These are phyloP conservation scores for Tenthredo distinguenda DNA, from an alignment of 2,888 invertebrate genomes.

Conservation along the genomic window DNA sequence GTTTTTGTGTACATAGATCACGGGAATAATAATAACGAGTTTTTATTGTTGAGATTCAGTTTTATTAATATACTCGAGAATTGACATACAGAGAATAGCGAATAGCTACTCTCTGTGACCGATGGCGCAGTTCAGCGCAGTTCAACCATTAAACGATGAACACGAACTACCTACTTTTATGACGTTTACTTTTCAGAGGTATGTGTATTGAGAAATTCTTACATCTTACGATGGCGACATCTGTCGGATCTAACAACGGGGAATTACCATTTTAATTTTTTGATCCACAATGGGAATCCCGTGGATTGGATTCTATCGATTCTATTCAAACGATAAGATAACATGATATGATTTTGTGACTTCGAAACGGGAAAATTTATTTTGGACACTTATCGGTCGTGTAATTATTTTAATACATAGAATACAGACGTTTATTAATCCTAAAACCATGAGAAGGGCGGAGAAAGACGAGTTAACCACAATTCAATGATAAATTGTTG, in stretches of 20 bases:
- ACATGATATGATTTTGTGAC: not conserved
- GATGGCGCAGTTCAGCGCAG: not conserved
- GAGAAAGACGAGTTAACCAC: not conserved
- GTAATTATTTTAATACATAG: not conserved
- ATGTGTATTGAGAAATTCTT: not conserved
- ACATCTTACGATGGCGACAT: not conserved
- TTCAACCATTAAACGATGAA: not conserved
- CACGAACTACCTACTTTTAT: not conserved
- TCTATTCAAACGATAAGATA: not conserved
- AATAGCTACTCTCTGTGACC: conserved; percentile 15
- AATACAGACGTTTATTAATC: not conserved
- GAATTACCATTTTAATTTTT: not conserved
- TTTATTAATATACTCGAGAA: not conserved
- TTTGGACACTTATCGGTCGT: not conserved
- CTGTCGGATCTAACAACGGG: not conserved
- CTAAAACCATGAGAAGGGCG: not conserved
- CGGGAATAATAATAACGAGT: not conserved
- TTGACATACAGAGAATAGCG: conserved; percentile 29
- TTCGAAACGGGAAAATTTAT: too few species aligned
- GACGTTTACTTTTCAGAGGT: not conserved
- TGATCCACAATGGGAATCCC: not conserved
- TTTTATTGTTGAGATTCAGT: not conserved
- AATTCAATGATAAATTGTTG: not conserved
- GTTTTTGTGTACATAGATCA: conserved; percentile 65
- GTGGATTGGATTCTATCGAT: not conserved